Conservation (phyloP, 2,888 invertebrate species). For the Limnephilus marmoratus region DNA sequence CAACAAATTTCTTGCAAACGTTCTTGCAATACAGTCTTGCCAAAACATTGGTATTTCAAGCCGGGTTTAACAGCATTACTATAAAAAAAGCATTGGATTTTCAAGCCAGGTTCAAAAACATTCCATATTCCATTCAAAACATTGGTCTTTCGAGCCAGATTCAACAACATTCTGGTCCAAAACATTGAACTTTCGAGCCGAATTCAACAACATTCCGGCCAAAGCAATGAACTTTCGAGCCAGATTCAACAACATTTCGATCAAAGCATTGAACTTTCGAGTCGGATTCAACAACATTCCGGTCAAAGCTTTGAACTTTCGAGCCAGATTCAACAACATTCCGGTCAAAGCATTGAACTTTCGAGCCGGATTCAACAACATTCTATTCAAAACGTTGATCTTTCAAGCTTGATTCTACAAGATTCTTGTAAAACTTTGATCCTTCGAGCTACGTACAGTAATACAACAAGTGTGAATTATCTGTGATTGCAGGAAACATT, state of each 20-base stretch:
- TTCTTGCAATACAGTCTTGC: no score
- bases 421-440: not conserved
- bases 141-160: not conserved
- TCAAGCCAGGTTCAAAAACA: not conserved
- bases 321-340: not conserved
- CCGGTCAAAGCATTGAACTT: not conserved
- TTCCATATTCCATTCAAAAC: not conserved
- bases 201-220: not conserved
- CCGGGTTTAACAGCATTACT: no score
- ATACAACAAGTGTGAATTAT: not conserved
- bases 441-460: not conserved
- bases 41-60: no score
- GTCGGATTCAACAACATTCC: not conserved
- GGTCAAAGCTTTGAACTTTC: not conserved
- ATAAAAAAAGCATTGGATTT: not conserved
- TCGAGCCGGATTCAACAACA: not conserved
- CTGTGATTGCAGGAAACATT: slow-evolving; percentile 69
- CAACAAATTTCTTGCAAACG: no score
- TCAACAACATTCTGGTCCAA: not conserved
- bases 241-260: no score
- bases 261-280: not conserved
- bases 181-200: not conserved
- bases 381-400: not conserved
- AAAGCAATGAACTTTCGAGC: not conserved
- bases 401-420: not conserved